Conservation (phyloP, 2,888 invertebrate species). For the Thysanoteuthis rhombus region DNA sequence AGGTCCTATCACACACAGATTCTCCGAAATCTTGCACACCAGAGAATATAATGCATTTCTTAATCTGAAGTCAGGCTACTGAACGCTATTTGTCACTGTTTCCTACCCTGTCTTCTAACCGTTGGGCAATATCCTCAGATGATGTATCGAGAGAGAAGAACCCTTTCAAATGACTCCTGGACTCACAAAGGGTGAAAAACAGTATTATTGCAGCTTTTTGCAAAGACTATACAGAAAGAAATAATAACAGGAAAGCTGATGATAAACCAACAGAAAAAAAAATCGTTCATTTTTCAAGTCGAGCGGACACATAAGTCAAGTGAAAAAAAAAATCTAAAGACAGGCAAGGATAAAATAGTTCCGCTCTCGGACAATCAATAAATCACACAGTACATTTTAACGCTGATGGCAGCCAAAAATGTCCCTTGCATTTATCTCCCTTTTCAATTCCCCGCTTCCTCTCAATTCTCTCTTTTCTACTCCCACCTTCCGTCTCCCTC, state of each 20-base stretch:
- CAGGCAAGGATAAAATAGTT: background rate
- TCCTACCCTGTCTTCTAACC: background rate
- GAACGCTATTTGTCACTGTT: background rate
- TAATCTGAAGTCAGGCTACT: background rate
- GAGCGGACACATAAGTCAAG: background rate
- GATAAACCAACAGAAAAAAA: background rate
- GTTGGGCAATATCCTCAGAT: background rate
- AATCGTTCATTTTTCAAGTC: background rate
- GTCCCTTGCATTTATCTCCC: too few species aligned
- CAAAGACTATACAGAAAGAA: background rate
- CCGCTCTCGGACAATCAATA: background rate
- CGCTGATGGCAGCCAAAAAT: background rate
- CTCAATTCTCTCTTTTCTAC: too few species aligned
- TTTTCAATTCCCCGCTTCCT: too few species aligned
- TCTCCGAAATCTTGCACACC: background rate
- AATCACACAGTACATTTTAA: conserved; percentile 1
- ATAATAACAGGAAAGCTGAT: background rate
- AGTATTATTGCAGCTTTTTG: background rate
- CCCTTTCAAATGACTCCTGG: background rate
- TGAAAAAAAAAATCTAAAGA: background rate
- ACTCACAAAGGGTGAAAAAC: background rate
- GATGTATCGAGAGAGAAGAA: background rate
- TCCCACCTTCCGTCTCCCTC: too few species aligned
- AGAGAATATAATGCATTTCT: background rate
- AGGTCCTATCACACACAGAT: too few species aligned